Conservation (phyloP, 2,113 vertebrate species). For the Hoplias malabaricus region DNA sequence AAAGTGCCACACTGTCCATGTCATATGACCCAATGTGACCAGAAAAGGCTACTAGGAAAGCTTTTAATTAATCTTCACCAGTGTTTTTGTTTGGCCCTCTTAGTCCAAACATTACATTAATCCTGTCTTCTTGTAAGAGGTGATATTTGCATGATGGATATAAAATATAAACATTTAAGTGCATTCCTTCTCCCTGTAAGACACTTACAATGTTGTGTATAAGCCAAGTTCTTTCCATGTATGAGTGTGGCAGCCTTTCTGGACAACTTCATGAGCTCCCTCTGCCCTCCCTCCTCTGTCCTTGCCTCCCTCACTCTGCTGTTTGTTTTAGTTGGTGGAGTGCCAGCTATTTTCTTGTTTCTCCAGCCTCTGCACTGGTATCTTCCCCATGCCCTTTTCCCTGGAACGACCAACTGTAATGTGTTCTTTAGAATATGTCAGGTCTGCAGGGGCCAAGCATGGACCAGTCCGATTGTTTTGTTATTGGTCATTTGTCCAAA, state of each 20-base stretch:
- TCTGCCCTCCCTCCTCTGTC: conserved; percentile 11
- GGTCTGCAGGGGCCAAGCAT: conserved; percentile 62
- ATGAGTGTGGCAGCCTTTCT: conserved; percentile 32
- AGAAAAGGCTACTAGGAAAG: not conserved
- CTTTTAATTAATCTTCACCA: not conserved
- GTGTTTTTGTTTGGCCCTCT: not conserved
- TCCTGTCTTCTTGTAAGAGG: not conserved
- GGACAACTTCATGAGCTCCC: conserved; percentile 45
- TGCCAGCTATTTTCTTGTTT: conserved; percentile 73
- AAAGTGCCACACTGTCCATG: too few relatives aligned
- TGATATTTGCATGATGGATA: not conserved
- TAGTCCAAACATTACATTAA: not conserved
- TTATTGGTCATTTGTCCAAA: not conserved
- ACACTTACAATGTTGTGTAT: not conserved
- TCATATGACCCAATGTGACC: too few relatives aligned
- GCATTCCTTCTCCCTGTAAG: not conserved
- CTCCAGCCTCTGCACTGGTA: conserved; percentile 44
- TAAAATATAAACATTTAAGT: not conserved
- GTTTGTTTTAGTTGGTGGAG: conserved; percentile 68
- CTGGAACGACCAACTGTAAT: conserved; percentile 47
- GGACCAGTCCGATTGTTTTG: conserved; percentile 3
- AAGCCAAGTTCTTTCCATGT: not conserved
- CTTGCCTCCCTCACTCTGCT: conserved; percentile 39
- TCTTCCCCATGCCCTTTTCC: conserved; percentile 52
- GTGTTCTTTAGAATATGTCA: conserved; percentile 69